Evolutionary conservation across 2,888 invertebrate genomes (phyloP), one percentile per base, ranked within the genome.

Genomic region (Agrotis puta): DNA sequence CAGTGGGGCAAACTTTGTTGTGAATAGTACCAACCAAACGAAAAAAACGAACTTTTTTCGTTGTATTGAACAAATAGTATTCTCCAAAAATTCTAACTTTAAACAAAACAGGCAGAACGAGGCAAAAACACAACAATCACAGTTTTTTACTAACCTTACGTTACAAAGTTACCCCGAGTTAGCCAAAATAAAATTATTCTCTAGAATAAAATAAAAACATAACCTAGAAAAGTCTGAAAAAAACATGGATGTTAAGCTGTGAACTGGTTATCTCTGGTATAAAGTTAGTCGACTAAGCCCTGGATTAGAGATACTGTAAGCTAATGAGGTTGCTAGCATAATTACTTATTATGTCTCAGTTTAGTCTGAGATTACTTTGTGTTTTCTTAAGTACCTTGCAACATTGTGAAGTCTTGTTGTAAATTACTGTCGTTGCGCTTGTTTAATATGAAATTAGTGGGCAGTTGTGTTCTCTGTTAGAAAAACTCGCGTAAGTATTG

Each of bases 271-370:
- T 67, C 66, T 69, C 39, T 68, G 64, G 56, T 61, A 58, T 67
- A 58, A 79, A 72, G 71, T 79, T 53, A 68, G 69, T 72, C 64
- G 24, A 57, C 64, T 64, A 56, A 79, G 62, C 54, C 48, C 20
- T 27, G 63, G 70, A 79, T 79, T 75, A 72, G 62, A 82, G 57
- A 72, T 70, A 73, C 64, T 85, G 56, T 79, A 64, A 64, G 64
- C 70, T 77, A 82, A 84, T 79, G 67, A 79, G 83, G 74, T 74
- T 64, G 67, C 74, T 68, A 62, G 80, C 79, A 65, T 82, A 82
- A 79, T 79, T 68, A 72, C 63, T 78, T 77, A 66, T 82, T 78
- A 71, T 66, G 51, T 33, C 63, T 63, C 61, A 20, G 45, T 74
- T 56, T 50, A 63, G 54, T 20, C 58, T 7, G 54, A 67, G 50